Evolutionary conservation across 1,140 invertebrate species (phyloP), one percentile per base, ranked within the genome.

Genomic region (Dreissena polymorpha): DNA sequence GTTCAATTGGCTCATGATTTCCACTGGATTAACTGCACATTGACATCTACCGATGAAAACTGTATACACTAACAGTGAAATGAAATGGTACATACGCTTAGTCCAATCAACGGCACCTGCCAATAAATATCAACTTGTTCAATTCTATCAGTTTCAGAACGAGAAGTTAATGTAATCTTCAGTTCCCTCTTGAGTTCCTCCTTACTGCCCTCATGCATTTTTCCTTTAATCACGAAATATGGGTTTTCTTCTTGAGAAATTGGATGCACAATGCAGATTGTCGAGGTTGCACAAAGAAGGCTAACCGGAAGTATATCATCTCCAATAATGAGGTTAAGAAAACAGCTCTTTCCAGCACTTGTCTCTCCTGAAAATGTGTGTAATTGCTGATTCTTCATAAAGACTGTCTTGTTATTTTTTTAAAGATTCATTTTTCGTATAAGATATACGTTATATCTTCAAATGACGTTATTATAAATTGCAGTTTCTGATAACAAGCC

Each of bases 191-290:
- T 49, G 29, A 13, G 10, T 13, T 71, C 69, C 39, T 49, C 27
- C 21, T 71, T 50, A 51, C 10, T 3, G 2, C 13, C 14, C 0
- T 29, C 49, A 39, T 49, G 39, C 14, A 29, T 29, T 39, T 51
- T 27, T 25, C 51, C 29, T 0, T 39, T 21, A 13, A 21, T 27
- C 29, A 71, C 16, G 14, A 16, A 18, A 18, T 16, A 16, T 50
- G 39, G 14, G 23, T 70, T 69, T 8, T 23, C 50, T 49, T 76
- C 76, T 21, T n/a, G 3, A 5, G 60, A 16, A 25, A 55, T 27
- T 27, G 75, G 69, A 51, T 65, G 63, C 12, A 83, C 49, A 70
- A 64, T 65, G 70, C 76, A 79, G n/a, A 79, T 69, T 16, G 76
- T 57, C 14, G 65, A 55, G 5, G 76, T 79, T 6, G 65, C 55